A percentile compares a stretch with the other conserved stretches of the same genome.
Conservation (phyloP, 2,888 invertebrate genomes). For the Pelosia muscerda region DNA sequence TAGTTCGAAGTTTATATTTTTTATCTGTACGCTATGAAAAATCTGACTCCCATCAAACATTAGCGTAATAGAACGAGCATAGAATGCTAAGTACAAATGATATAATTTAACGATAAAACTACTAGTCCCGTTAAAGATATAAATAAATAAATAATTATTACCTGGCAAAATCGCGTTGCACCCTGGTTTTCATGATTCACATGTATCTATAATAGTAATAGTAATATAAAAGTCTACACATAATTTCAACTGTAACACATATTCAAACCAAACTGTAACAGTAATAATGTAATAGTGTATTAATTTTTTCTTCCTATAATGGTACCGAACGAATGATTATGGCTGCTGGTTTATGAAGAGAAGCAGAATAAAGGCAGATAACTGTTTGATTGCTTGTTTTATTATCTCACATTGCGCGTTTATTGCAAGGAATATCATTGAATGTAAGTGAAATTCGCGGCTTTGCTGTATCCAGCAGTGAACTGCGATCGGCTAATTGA, state of each 20-base stretch:
- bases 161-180: conserved; percentile 81
- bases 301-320: conserved; percentile 86
- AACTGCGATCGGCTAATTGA: too few species aligned
- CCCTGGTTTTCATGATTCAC: conserved; percentile 85
- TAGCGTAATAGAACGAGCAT: conserved; percentile 84
- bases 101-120: conserved; percentile 81
- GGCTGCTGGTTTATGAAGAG: conserved; percentile 84
- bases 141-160: conserved; percentile 67
- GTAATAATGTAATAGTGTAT: conserved; percentile 82
- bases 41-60: conserved; percentile 81
- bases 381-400: conserved; percentile 85
- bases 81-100: conserved; percentile 85
- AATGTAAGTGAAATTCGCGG: too few species aligned
- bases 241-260: conserved; percentile 85
- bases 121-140: conserved; percentile 82
- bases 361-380: conserved; percentile 86
- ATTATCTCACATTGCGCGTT: conserved; percentile 51
- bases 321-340: conserved; percentile 85
- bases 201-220: conserved; percentile 83
- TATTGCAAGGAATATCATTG: too few species aligned
- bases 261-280: conserved; percentile 86
- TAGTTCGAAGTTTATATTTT: conserved; percentile 36
- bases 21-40: conserved; percentile 60
- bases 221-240: conserved; percentile 82
- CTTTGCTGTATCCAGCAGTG: too few species aligned